Percentiles rank a stretch among this genome's conserved stretches.
These are phyloP conservation scores for Cryptotermes secundus DNA, from an alignment of 1,140 invertebrate species.

Conservation along the genomic window DNA sequence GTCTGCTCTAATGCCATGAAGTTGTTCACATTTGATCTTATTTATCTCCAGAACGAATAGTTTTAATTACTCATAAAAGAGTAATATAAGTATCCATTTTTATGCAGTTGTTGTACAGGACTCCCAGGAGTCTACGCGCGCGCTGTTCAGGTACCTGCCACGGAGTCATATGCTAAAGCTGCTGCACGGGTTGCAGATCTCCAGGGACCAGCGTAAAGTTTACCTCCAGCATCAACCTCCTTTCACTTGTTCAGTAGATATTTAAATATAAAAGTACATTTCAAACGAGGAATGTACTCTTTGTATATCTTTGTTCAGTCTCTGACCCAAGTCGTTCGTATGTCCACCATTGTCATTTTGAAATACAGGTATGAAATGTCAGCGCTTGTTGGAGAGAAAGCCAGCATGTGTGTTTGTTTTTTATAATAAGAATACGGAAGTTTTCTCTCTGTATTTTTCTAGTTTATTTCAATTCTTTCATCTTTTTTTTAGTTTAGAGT, in stretches of 20 bases:
- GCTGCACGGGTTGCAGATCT: background rate
- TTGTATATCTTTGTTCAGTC: no score
- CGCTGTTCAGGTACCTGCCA: background rate
- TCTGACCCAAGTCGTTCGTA: no score
- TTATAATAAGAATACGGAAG: no score
- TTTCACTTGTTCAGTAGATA: background rate
- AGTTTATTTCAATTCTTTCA: background rate
- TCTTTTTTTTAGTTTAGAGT: background rate
- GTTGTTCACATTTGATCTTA: background rate
- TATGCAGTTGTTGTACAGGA: background rate
- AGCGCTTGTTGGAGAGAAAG: no score
- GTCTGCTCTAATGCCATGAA: background rate
- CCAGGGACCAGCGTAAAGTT: background rate
- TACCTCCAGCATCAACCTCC: no score
- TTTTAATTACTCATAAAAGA: conserved; percentile 17
- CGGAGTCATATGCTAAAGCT: background rate
- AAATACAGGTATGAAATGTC: no score
- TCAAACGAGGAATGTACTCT: no score
- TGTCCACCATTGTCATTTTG: no score
- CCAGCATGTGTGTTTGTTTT: no score
- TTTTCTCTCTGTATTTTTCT: background rate
- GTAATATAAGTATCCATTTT: background rate
- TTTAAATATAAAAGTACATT: background rate
- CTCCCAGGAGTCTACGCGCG: background rate
- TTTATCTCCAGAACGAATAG: background rate